Evolutionary conservation across 1,140 invertebrate genomes (phyloP), one percentile per base, ranked within the genome.

Genomic region (Laupala kohalensis): DNA sequence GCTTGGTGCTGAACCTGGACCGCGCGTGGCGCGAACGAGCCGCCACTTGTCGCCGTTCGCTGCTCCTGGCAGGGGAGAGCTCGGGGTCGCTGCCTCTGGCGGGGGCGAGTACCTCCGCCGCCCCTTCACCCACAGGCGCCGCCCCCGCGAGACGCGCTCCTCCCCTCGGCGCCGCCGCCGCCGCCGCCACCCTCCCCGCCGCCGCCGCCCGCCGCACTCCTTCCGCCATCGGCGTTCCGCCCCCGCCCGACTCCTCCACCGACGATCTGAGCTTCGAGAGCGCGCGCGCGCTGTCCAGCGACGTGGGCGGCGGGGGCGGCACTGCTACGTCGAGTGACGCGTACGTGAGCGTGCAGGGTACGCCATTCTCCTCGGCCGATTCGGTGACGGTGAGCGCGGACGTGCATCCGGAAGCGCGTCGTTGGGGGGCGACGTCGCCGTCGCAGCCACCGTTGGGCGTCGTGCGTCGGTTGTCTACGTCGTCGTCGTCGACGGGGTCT

Each of bases 181-280:
- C 64, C 23, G 23, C 64, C 23, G 64, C 26, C 26, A n/a, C 64
- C 23, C 9, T 13, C 23, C 9, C 23, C 26, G 23, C 64, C 9
- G 64, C 23, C 9, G 9, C 9, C 1, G 26, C 64, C 9, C 23
- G 9, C 9, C 23, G 6, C 23, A 23, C 12, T 13, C 23, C 9
- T n/a, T 1, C 26, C 9, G 2, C 26, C 12, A 6, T 9, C 1
- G 26, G 9, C 26, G 9, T n/a, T 80, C 26, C 76, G 76, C 29
- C 75, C 80, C 77, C 77, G 81, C 75, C 77, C 82, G 76, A n/a
- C 72, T 83, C 75, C 74, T 15, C 67, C 74, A 13, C 65, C 76
- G 64, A 77, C 73, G 69, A 77, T 73, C 70, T 72, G 73, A 67
- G 72, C 66, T 65, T 68, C 72, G 71, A 71, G 73, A 25, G 71